Conservation (phyloP, 92 coral and sea anemone species). For the Porites lobata region DNA sequence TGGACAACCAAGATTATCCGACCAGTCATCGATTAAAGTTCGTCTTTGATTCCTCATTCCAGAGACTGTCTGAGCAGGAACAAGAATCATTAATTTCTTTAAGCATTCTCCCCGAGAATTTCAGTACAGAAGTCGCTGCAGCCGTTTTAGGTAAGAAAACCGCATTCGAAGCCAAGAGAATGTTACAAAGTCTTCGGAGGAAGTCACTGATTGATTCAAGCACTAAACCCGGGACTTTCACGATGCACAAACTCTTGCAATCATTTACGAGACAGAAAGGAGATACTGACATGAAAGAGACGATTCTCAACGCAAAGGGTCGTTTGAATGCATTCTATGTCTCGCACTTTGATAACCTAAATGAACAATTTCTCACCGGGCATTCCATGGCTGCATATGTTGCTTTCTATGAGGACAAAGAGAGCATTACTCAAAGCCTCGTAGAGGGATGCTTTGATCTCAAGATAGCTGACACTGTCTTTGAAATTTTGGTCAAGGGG, state of each 20-base stretch:
- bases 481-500: not conserved
- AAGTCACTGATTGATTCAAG: constrained; percentile 25
- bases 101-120: constrained; percentile 11
- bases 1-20: constrained; percentile 31
- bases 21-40: constrained; percentile 11
- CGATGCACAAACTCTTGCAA: constrained; percentile 38
- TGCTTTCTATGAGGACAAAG: not conserved
- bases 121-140: constrained; percentile 6
- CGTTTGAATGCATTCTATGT: not conserved
- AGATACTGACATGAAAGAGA: constrained; percentile 18
- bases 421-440: not conserved
- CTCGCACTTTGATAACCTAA: not conserved
- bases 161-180: not conserved
- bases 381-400: not conserved
- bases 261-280: constrained; percentile 31
- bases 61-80: constrained; percentile 7
- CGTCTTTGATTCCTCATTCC: constrained; percentile 22
- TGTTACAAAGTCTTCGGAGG: constrained; percentile 12
- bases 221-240: not conserved
- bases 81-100: constrained; percentile 32
- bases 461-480: not conserved
- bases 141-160: constrained; percentile 20
- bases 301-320: not conserved
- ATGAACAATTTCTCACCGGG: constrained; percentile 4
- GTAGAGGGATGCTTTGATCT: not conserved